phyloP scores from a whole-genome alignment of 1,140 invertebrate genomes.

The Drosophila pseudoobscura region DNA sequence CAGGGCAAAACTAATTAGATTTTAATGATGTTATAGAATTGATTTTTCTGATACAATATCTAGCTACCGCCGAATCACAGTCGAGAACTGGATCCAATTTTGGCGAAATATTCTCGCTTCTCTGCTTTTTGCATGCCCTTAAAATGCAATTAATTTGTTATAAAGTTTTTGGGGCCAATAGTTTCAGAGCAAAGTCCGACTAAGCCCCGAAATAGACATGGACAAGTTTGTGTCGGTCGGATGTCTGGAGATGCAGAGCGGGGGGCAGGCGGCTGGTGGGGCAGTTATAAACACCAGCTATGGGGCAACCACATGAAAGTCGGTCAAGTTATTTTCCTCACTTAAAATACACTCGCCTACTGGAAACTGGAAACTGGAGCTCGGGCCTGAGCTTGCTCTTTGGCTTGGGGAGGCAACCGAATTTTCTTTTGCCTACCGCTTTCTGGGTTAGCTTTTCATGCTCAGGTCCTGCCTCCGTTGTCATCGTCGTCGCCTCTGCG shows the following conservation, averaged over 20 bases:
- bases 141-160: constrained; percentile 73
- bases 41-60: neutral
- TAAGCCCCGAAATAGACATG: constrained; percentile 45
- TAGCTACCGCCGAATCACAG: constrained; percentile 1
- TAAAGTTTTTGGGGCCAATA: constrained; percentile 44
- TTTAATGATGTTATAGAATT: constrained; percentile 8
- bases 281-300: constrained; percentile 54
- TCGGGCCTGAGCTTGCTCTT: constrained; percentile 14
- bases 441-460: constrained; percentile 56
- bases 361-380: constrained; percentile 4
- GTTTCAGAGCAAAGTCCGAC: constrained; percentile 33
- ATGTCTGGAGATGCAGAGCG: neutral
- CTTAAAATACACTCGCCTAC: constrained; percentile 64
- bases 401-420: constrained; percentile 3
- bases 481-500: constrained; percentile 56
- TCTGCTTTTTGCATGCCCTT: constrained; percentile 27
- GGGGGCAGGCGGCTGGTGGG: neutral
- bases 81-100: constrained; percentile 13
- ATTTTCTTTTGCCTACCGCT: constrained; percentile 42
- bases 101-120: constrained; percentile 22
- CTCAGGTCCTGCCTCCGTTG: constrained; percentile 28
- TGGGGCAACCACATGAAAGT: constrained; percentile 45
- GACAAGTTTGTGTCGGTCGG: constrained; percentile 37
- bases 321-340: constrained; percentile 78
- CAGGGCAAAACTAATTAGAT: constrained; percentile 2